These are phyloP conservation scores for Parauchenoglanis punctatus DNA, from an alignment of 2,797 vertebrate species.

Conservation along the genomic window DNA sequence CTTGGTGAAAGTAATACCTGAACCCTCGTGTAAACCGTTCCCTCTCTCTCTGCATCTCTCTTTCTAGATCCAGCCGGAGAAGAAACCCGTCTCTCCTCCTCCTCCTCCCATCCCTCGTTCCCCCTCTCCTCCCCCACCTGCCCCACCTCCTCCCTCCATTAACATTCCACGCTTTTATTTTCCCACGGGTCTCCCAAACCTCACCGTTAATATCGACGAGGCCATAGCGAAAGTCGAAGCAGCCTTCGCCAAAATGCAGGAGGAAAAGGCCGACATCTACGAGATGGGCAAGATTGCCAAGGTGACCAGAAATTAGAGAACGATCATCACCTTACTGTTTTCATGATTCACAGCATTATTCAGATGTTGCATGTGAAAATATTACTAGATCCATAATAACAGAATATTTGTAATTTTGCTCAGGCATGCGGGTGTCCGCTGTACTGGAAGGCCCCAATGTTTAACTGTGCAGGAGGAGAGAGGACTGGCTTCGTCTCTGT, in stretches of 20 bases:
- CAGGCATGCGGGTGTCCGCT: slow-evolving; percentile 93
- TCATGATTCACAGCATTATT: neutral
- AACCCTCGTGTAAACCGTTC: neutral
- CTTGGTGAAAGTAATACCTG: neutral
- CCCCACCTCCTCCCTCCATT: slow-evolving; percentile 81
- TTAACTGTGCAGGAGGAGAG: slow-evolving; percentile 90
- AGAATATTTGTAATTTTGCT: neutral
- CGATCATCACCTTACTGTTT: neutral
- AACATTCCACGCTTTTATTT: slow-evolving; percentile 99
- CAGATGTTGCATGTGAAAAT: neutral
- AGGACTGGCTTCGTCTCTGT: slow-evolving; percentile 90
- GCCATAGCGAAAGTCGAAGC: slow-evolving; percentile 83
- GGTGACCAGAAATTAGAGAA: slow-evolving; percentile 71
- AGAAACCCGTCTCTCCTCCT: slow-evolving; percentile 86
- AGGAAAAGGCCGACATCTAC: slow-evolving; percentile 90
- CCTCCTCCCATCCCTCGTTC: slow-evolving; percentile 72
- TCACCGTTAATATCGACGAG: slow-evolving; percentile 82
- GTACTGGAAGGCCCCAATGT: slow-evolving; percentile 97
- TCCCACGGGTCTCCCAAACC: slow-evolving; percentile 90
- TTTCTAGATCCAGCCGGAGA: slow-evolving; percentile 89
- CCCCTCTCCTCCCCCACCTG: slow-evolving; percentile 69
- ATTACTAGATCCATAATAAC: neutral
- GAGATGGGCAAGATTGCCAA: slow-evolving; percentile 97
- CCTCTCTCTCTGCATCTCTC: slow-evolving; percentile 48
- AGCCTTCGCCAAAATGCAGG: slow-evolving; percentile 88